A percentile compares a stretch with the other conserved stretches of the same genome.
Conservation (phyloP, 2,113 vertebrate species). For the Chitala chitala region DNA sequence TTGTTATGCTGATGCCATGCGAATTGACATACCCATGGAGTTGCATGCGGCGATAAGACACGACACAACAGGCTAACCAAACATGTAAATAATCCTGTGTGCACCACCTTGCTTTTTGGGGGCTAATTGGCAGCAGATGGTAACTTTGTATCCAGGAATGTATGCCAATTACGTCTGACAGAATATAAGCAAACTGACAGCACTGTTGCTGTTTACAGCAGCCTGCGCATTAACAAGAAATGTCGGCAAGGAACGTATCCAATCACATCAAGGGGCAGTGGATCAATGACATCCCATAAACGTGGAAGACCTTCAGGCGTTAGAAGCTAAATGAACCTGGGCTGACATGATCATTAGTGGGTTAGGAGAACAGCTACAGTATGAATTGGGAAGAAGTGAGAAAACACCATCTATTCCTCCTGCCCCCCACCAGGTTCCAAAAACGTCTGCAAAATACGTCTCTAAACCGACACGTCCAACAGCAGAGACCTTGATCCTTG, state of each 20-base stretch:
- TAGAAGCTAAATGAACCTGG: constrained; percentile 30
- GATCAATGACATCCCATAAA: too few species aligned
- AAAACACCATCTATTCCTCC: neutral
- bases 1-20: constrained; percentile 44
- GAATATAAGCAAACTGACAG: neutral
- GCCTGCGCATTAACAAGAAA: constrained; percentile 23
- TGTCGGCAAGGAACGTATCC: constrained; percentile 3
- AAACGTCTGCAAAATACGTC: neutral
- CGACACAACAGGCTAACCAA: constrained; percentile 37
- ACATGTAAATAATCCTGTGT: constrained; percentile 35
- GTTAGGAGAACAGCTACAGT: too few species aligned
- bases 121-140: constrained; percentile 44
- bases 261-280: too few species aligned
- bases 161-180: neutral
- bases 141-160: constrained; percentile 33
- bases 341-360: constrained; percentile 33
- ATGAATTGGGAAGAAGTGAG: neutral
- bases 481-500: neutral
- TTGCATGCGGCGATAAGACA: constrained; percentile 24
- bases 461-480: neutral
- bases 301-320: constrained; percentile 15
- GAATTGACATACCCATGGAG: constrained; percentile 30
- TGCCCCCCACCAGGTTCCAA: neutral
- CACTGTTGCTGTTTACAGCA: constrained; percentile 30
- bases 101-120: neutral